Evolutionary conservation across 2,888 invertebrate species (phyloP).

Genomic region (Aphodius sticticus): DNA sequence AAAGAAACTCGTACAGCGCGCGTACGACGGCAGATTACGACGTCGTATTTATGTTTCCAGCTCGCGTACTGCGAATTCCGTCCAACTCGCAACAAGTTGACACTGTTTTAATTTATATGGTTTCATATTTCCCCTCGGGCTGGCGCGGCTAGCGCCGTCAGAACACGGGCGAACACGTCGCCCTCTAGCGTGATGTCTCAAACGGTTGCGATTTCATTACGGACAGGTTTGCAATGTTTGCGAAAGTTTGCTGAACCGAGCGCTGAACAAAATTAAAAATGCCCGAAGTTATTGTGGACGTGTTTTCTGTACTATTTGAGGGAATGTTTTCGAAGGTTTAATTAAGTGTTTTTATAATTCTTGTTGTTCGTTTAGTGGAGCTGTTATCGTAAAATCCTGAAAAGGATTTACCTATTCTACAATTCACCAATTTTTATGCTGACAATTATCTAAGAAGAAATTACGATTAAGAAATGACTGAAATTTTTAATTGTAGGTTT

Average conservation of each 20-base stretch:
- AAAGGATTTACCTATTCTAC: too few species aligned
- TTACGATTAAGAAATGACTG: too few species aligned
- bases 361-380: too few species aligned
- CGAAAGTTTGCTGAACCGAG: background rate
- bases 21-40: background rate
- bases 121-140: background rate
- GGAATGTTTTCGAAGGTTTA: too few species aligned
- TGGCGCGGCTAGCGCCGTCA: background rate
- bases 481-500: too few species aligned
- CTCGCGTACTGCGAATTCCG: background rate
- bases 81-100: constrained; percentile 4
- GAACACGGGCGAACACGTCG: background rate
- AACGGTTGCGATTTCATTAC: background rate
- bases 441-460: too few species aligned
- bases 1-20: background rate
- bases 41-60: background rate
- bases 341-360: too few species aligned
- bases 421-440: too few species aligned
- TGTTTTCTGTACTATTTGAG: too few species aligned
- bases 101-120: constrained; percentile 4
- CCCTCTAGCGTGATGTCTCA: background rate
- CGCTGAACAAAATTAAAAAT: background rate
- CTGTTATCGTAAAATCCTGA: too few species aligned
- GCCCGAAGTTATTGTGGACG: background rate
- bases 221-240: background rate